Evolutionary conservation across 2,888 invertebrate genomes (phyloP).

Genomic region (Trichogramma dendrolimi): DNA sequence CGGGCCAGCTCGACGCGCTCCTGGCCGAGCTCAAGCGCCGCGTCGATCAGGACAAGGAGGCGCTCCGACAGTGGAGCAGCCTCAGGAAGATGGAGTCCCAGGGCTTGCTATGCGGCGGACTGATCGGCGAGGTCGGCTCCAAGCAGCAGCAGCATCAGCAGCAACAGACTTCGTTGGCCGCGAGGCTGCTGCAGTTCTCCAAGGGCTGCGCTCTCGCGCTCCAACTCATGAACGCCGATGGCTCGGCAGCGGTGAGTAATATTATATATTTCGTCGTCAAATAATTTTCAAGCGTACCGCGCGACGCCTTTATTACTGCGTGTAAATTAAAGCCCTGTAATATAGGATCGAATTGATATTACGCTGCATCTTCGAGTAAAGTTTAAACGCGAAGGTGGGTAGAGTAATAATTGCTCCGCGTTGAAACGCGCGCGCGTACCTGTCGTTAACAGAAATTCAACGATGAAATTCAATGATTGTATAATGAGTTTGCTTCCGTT

Average conservation of each 20-base stretch:
- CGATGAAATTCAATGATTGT: too few species aligned
- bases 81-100: conserved; percentile 50
- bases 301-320: neutral
- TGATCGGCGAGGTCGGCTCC: conserved; percentile 54
- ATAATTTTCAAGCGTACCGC: neutral
- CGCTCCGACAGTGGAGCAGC: conserved; percentile 65
- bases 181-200: conserved; percentile 70
- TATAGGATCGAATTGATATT: neutral
- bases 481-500: too few species aligned
- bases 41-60: conserved; percentile 88
- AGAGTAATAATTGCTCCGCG: too few species aligned
- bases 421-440: too few species aligned
- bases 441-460: too few species aligned
- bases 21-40: conserved; percentile 70
- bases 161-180: conserved; percentile 52
- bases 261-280: neutral
- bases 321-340: neutral
- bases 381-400: too few species aligned
- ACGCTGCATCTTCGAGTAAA: neutral
- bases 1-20: conserved; percentile 71
- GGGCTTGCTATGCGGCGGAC: conserved; percentile 1
- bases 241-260: conserved; percentile 11
- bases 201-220: conserved; percentile 72
- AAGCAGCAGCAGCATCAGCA: conserved; percentile 39
- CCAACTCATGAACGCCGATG: conserved; percentile 64